Conservation (phyloP, 2,888 invertebrate genomes). For the Pammene aurita region DNA sequence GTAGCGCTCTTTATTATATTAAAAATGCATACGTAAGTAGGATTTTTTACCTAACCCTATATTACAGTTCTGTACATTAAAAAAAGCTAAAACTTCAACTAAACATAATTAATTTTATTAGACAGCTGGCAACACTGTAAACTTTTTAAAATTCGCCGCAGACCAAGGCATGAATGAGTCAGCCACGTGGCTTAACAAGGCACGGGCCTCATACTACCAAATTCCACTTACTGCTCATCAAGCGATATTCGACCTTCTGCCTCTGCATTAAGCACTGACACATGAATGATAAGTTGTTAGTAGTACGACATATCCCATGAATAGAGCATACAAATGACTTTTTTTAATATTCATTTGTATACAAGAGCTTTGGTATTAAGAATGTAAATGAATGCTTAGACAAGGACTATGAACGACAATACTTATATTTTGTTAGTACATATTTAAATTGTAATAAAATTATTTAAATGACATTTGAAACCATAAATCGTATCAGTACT, state of each 20-base stretch:
- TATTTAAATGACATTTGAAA: too few species aligned
- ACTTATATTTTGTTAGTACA: too few species aligned
- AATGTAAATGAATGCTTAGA: too few species aligned
- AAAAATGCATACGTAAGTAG: not conserved
- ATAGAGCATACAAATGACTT: conserved; percentile 16
- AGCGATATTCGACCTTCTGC: not conserved
- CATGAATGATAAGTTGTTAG: not conserved
- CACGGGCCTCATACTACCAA: conserved; percentile 43
- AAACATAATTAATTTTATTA: conserved; percentile 4
- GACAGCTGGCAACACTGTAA: conserved; percentile 1
- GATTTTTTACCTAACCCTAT: too few species aligned
- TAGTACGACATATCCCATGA: conserved; percentile 7
- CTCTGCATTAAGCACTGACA: not conserved
- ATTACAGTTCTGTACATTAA: too few species aligned
- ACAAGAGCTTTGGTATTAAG: not conserved
- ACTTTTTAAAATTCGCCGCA: conserved; percentile 19
- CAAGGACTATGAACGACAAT: too few species aligned
- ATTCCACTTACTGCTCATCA: not conserved
- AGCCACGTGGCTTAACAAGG: conserved; percentile 29
- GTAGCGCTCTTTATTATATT: too few species aligned
- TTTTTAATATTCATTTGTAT: not conserved
- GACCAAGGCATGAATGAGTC: conserved; percentile 19
- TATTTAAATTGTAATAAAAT: too few species aligned
- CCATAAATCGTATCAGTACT: too few species aligned
- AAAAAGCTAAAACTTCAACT: too few species aligned